Evolutionary conservation across 1,140 invertebrate genomes (phyloP).

Genomic region (Euglossa dilemma): DNA sequence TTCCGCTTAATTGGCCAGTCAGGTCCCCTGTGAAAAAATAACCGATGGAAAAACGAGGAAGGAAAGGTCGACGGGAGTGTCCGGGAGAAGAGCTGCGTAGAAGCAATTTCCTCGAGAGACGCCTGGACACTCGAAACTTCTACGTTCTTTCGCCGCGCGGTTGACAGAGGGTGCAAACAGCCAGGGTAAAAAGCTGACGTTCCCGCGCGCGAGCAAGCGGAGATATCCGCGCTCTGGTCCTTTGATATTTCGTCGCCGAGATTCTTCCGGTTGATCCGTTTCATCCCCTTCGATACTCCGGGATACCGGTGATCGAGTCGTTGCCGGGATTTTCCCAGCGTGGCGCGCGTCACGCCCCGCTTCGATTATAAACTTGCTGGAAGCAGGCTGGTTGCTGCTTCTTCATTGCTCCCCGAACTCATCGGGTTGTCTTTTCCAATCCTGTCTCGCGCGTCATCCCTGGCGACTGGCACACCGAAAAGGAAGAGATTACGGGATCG

Average conservation of each 20-base stretch:
- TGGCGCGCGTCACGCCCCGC: not conserved
- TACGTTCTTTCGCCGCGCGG: not conserved
- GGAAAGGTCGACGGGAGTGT: not conserved
- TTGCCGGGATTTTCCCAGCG: not conserved
- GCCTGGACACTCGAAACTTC: not conserved
- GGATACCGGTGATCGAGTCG: not conserved
- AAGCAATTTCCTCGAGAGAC: slow-evolving; percentile 9
- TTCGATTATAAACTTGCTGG: slow-evolving; percentile 32
- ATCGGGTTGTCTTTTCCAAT: slow-evolving; percentile 39
- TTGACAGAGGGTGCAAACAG: not conserved
- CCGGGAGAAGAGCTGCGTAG: not conserved
- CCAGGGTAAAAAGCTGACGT: not conserved
- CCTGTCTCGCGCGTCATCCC: slow-evolving; percentile 39
- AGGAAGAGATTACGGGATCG: slow-evolving; percentile 30
- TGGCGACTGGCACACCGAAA: slow-evolving; percentile 22
- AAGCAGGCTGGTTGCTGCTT: not conserved
- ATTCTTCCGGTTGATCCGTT: not conserved
- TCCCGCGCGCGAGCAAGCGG: not conserved
- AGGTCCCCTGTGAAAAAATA: slow-evolving; percentile 26
- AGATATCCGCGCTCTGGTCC: not conserved
- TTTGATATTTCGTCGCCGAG: not conserved
- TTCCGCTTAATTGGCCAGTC: slow-evolving; percentile 36
- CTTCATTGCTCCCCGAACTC: slow-evolving; percentile 43
- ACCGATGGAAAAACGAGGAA: not conserved
- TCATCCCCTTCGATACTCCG: not conserved